Percentiles rank a stretch among this genome's conserved stretches.
These are phyloP conservation scores for Hozukius guyotensis DNA, from an alignment of 2,797 vertebrate genomes.

Conservation along the genomic window DNA sequence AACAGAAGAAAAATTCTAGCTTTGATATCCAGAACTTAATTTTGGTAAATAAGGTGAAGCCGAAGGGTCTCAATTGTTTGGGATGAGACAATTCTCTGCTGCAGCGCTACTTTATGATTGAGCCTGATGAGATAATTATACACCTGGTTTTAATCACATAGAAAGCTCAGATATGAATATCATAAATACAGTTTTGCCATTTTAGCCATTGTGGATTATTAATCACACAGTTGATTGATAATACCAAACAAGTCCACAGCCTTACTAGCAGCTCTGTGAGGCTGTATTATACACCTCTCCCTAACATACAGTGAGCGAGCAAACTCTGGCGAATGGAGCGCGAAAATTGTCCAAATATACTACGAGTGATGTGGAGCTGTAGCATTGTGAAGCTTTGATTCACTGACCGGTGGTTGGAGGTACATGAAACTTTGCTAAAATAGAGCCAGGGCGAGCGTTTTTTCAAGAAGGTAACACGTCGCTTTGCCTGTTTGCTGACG, in stretches of 20 bases:
- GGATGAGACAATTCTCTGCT: slow-evolving; percentile 17
- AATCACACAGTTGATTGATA: slow-evolving; percentile 6
- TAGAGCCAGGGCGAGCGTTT: too few relatives aligned
- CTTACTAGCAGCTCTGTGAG: not conserved
- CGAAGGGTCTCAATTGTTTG: not conserved
- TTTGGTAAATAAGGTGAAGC: slow-evolving; percentile 14
- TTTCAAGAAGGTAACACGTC: too few relatives aligned
- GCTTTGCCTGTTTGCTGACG: too few relatives aligned
- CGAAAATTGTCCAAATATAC: too few relatives aligned
- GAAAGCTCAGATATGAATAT: slow-evolving; percentile 39
- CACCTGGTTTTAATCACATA: slow-evolving; percentile 48
- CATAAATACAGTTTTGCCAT: slow-evolving; percentile 34
- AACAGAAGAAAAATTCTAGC: not conserved
- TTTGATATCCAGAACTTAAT: slow-evolving; percentile 11
- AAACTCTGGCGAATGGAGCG: too few relatives aligned
- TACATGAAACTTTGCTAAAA: too few relatives aligned
- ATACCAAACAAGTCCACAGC: not conserved
- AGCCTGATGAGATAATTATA: slow-evolving; percentile 52
- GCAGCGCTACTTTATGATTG: slow-evolving; percentile 25
- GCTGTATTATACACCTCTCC: not conserved
- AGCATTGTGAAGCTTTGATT: too few relatives aligned
- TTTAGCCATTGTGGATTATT: slow-evolving; percentile 20
- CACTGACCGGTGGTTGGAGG: too few relatives aligned
- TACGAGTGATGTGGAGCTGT: too few relatives aligned
- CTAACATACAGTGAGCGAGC: too few relatives aligned